phyloP scores from a whole-genome alignment of 2,797 vertebrate species.

The Heliangelus exortis region DNA sequence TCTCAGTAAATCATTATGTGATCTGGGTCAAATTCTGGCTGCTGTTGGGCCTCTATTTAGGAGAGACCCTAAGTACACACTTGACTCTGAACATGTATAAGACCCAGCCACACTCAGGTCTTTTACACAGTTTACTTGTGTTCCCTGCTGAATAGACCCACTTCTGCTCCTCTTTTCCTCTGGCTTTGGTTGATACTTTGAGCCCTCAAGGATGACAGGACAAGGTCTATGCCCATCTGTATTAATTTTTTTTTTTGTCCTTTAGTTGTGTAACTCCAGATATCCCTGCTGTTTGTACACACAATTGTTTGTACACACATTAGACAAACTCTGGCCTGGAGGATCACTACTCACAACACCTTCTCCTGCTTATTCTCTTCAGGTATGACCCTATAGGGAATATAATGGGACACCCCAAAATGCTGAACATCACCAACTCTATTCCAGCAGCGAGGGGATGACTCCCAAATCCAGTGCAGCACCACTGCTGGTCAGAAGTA shows the following conservation, averaged over 20 bases:
- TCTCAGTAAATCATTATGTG: neutral
- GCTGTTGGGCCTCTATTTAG: neutral
- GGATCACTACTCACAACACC: neutral
- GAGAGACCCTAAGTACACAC: neutral
- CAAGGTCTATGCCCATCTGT: neutral
- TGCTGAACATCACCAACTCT: neutral
- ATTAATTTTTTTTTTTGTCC: neutral
- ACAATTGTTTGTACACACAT: neutral
- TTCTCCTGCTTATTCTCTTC: neutral
- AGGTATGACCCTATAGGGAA: neutral
- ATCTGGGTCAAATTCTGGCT: slow-evolving; percentile 16
- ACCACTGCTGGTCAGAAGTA: neutral
- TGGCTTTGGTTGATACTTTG: neutral
- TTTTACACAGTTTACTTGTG: neutral
- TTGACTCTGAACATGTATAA: slow-evolving; percentile 13
- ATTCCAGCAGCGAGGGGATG: neutral
- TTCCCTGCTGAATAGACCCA: neutral
- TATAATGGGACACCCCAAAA: neutral
- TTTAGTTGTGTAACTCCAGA: neutral
- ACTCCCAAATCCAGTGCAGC: neutral
- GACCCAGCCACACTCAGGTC: neutral
- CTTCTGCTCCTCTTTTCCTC: neutral
- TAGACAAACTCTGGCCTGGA: neutral
- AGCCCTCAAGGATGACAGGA: neutral
- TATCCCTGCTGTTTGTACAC: neutral